Conservation (phyloP, 1,140 invertebrate species). For the Penaeus vannamei region DNA sequence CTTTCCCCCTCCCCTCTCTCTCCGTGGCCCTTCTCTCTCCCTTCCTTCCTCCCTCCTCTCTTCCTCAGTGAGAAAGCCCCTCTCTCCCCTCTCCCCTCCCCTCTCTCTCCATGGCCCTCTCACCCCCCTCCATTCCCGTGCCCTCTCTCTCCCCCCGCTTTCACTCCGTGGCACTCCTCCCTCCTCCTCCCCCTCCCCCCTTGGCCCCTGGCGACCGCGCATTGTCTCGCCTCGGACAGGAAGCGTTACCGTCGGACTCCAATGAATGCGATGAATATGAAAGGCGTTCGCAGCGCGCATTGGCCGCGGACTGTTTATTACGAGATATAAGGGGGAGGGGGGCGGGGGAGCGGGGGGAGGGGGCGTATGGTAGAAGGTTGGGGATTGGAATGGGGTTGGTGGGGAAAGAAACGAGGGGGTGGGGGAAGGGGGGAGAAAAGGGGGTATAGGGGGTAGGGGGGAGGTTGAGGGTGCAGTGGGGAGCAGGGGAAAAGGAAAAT, state of each 20-base stretch:
- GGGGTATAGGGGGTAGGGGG: no score
- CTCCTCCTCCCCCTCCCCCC: no score
- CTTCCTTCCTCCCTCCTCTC: not conserved
- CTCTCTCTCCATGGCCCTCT: no score
- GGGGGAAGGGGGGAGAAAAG: not conserved
- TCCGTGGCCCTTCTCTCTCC: not conserved
- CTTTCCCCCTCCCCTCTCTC: no score
- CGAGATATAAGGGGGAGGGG: constrained; percentile 23
- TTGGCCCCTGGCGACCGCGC: no score
- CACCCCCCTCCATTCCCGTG: no score
- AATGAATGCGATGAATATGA: constrained; percentile 47
- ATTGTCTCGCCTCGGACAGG: no score
- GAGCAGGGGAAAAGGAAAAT: no score
- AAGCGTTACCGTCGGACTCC: not conserved
- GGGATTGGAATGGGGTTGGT: not conserved
- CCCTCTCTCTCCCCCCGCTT: no score
- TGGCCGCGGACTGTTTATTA: constrained; percentile 14
- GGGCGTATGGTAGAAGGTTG: not conserved
- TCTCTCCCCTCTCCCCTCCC: not conserved
- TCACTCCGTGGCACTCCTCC: no score
- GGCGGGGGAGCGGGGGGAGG: not conserved
- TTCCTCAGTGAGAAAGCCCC: no score
- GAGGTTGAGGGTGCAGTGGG: no score
- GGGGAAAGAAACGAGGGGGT: not conserved
- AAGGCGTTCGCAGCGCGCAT: constrained; percentile 2